phyloP scores from a whole-genome alignment of 2,888 invertebrate genomes.

The Calliphora vomitoria region DNA sequence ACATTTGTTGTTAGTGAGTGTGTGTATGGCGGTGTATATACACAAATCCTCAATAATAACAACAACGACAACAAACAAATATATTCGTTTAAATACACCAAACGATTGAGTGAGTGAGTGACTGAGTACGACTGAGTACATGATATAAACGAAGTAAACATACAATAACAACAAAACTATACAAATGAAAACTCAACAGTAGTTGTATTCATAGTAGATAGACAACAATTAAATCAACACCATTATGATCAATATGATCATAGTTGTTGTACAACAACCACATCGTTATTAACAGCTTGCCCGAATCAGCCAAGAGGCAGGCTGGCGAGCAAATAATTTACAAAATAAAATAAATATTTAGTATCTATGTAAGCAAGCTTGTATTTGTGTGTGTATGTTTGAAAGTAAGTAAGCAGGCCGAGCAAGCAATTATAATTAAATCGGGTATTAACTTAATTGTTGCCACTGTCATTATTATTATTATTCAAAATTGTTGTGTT shows the following conservation, averaged over 20 bases:
- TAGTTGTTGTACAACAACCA: not conserved
- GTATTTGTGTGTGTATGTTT: not conserved
- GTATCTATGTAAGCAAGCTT: not conserved
- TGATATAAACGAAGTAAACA: slow-evolving; percentile 10
- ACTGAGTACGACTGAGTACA: not conserved
- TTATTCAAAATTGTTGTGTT: not conserved
- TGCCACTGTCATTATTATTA: slow-evolving; percentile 31
- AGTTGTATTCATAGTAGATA: slow-evolving; percentile 2
- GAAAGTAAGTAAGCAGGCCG: not conserved
- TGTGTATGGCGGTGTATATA: not conserved
- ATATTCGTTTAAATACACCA: slow-evolving; percentile 5
- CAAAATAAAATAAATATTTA: slow-evolving; percentile 3
- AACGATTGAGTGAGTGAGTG: not conserved
- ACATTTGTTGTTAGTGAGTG: no score
- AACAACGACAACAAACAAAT: slow-evolving; percentile 25
- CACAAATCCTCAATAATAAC: not conserved
- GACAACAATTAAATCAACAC: slow-evolving; percentile 56
- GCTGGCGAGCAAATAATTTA: slow-evolving; percentile 6
- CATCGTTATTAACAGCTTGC: slow-evolving; percentile 1
- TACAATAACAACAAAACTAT: slow-evolving; percentile 16
- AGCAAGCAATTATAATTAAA: slow-evolving; percentile 52
- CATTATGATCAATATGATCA: slow-evolving; percentile 58
- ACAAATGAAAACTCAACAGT: not conserved
- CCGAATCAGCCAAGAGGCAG: not conserved
- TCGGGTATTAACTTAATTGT: slow-evolving; percentile 57